These are phyloP conservation scores for Branchellion lobata DNA, from an alignment of 2,888 invertebrate genomes.

Conservation along the genomic window DNA sequence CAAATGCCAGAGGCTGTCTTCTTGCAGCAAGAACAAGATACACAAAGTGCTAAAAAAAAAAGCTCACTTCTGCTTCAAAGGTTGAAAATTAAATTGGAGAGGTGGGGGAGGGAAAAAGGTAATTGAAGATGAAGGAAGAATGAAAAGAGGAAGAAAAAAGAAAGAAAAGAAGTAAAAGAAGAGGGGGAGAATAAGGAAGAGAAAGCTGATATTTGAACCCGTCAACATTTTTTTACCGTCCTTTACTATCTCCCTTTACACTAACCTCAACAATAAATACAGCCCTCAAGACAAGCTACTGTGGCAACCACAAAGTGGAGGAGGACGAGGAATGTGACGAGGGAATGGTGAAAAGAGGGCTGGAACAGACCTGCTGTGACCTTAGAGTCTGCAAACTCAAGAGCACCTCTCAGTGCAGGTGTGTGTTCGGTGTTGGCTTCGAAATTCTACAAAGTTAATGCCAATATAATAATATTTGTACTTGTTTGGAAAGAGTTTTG, in stretches of 20 bases:
- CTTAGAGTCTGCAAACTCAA: background rate
- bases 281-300: conserved; percentile 68
- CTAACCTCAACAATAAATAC: too few relatives aligned
- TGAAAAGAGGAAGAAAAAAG: too few relatives aligned
- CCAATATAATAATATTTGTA: too few relatives aligned
- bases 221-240: too few relatives aligned
- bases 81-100: too few relatives aligned
- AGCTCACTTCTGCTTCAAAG: conserved; percentile 8
- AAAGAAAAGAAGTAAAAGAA: too few relatives aligned
- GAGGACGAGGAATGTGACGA: conserved; percentile 93
- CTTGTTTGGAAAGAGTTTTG: too few relatives aligned
- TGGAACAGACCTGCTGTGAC: background rate
- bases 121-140: too few relatives aligned
- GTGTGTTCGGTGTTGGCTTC: background rate
- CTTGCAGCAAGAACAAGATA: conserved; percentile 1
- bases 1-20: conserved; percentile 35
- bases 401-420: conserved; percentile 24
- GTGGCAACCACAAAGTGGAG: conserved; percentile 93
- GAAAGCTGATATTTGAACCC: background rate
- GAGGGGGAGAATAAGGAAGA: background rate
- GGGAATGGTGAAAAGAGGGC: conserved; percentile 64
- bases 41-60: conserved; percentile 1
- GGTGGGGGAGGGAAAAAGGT: too few relatives aligned
- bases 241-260: too few relatives aligned
- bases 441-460: too few relatives aligned